Evolutionary conservation across 2,888 invertebrate species (phyloP).

Genomic region (Ernsta delagoae): DNA sequence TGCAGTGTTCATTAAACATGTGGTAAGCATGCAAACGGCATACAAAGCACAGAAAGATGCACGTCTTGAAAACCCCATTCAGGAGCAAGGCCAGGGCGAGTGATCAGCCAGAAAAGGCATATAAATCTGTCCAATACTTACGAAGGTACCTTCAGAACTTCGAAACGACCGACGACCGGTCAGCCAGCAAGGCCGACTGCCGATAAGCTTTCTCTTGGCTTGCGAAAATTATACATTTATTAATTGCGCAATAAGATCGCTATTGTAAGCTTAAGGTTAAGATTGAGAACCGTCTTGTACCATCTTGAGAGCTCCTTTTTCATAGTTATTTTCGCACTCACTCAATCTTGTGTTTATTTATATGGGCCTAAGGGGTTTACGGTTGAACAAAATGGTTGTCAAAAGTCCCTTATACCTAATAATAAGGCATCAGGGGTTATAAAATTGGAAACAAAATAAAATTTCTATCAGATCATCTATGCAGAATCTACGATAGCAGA

Average conservation of each 20-base stretch:
- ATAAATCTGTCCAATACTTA: no score
- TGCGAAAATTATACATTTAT: slow-evolving; percentile 44
- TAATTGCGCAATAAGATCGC: slow-evolving; percentile 17
- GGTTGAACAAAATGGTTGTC: no score
- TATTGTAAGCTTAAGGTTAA: background rate
- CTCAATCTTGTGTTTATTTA: no score
- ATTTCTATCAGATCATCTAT: no score
- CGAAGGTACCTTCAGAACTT: slow-evolving; percentile 5
- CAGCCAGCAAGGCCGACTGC: slow-evolving; percentile 37
- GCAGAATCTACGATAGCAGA: no score
- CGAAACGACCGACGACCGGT: slow-evolving; percentile 23
- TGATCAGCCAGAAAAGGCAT: slow-evolving; percentile 6
- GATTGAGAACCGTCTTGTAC: no score
- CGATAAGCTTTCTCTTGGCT: slow-evolving; percentile 43
- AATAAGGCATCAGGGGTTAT: no score
- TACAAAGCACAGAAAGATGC: background rate
- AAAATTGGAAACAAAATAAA: no score
- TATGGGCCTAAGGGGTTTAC: no score
- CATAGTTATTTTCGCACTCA: no score
- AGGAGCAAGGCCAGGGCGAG: slow-evolving; percentile 16
- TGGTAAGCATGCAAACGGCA: background rate
- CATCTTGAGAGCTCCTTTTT: no score
- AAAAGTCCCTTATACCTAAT: no score
- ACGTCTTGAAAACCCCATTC: slow-evolving; percentile 2
- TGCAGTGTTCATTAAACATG: background rate